These are phyloP conservation scores for Meloidogyne floridensis DNA, from an alignment of 1,140 invertebrate species.

Conservation along the genomic window DNA sequence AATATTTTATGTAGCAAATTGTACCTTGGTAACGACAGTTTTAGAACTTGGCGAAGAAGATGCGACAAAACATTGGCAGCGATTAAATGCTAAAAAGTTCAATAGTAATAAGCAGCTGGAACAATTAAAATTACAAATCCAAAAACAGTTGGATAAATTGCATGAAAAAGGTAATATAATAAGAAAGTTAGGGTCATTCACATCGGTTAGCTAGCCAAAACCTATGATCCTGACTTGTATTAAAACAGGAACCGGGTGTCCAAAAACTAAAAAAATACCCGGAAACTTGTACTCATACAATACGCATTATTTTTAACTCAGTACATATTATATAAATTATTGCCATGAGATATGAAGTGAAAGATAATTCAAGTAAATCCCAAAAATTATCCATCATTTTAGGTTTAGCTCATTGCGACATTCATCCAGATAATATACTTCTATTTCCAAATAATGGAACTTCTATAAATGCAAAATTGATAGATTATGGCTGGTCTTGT, in stretches of 20 bases:
- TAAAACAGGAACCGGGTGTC: too few relatives aligned
- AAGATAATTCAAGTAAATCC: too few relatives aligned
- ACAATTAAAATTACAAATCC: constrained; percentile 1
- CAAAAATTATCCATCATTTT: not conserved
- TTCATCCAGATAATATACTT: not conserved
- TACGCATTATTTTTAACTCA: too few relatives aligned
- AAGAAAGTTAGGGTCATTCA: too few relatives aligned
- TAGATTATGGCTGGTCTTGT: constrained; percentile 1
- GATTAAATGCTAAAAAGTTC: not conserved
- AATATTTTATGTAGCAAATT: not conserved
- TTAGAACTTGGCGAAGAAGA: not conserved
- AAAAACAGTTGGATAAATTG: not conserved
- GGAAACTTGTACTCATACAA: too few relatives aligned
- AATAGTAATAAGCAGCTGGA: not conserved
- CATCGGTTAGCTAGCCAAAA: too few relatives aligned
- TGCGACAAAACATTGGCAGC: not conserved
- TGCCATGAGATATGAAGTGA: too few relatives aligned
- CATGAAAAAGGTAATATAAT: not conserved
- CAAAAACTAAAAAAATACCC: too few relatives aligned
- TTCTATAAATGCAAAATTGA: not conserved
- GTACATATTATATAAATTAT: too few relatives aligned
- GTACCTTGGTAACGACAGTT: not conserved
- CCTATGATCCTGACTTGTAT: too few relatives aligned
- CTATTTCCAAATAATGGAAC: not conserved
- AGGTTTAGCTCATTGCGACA: not conserved